Percentiles rank a stretch among this genome's conserved stretches.
Conservation (phyloP, 2,888 invertebrate genomes). For the Ptychoptera contaminata region DNA sequence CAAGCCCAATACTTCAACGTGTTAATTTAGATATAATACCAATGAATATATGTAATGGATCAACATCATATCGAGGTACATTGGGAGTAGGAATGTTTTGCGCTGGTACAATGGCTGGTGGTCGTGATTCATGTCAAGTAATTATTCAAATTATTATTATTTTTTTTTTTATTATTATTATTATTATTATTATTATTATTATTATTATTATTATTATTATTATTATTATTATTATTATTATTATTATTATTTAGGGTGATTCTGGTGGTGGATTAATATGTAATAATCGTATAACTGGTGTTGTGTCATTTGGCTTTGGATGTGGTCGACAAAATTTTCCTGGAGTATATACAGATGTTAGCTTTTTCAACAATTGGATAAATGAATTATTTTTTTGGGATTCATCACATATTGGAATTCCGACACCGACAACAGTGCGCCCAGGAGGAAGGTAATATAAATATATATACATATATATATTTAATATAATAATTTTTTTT, state of each 20-base stretch:
- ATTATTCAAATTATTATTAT: too few species aligned
- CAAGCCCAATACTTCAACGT: slow-evolving; percentile 2
- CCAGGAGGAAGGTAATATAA: background rate
- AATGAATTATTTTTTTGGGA: background rate
- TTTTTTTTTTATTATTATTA: too few species aligned
- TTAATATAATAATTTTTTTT: too few species aligned
- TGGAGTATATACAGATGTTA: slow-evolving; percentile 8
- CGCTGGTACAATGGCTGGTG: slow-evolving; percentile 9
- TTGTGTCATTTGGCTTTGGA: slow-evolving; percentile 8
- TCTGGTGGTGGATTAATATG: slow-evolving; percentile 10
- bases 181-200: too few species aligned
- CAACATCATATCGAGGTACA: slow-evolving; percentile 3
- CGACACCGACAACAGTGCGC: slow-evolving; percentile 1
- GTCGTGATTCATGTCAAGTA: slow-evolving; percentile 7
- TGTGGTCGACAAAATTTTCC: slow-evolving; percentile 9
- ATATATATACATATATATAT: too few species aligned
- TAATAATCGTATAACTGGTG: slow-evolving; percentile 7
- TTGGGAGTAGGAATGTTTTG: slow-evolving; percentile 6
- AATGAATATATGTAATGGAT: slow-evolving; percentile 5
- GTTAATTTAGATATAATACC: slow-evolving; percentile 3
- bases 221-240: background rate
- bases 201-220: too few species aligned
- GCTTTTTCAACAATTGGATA: slow-evolving; percentile 6
- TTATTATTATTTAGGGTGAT: slow-evolving; percentile 5
- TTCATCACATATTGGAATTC: background rate